Percentiles rank a stretch among this genome's conserved stretches.
These are phyloP conservation scores for Colaptes auratus DNA, from an alignment of 2,113 vertebrate genomes.

Conservation along the genomic window DNA sequence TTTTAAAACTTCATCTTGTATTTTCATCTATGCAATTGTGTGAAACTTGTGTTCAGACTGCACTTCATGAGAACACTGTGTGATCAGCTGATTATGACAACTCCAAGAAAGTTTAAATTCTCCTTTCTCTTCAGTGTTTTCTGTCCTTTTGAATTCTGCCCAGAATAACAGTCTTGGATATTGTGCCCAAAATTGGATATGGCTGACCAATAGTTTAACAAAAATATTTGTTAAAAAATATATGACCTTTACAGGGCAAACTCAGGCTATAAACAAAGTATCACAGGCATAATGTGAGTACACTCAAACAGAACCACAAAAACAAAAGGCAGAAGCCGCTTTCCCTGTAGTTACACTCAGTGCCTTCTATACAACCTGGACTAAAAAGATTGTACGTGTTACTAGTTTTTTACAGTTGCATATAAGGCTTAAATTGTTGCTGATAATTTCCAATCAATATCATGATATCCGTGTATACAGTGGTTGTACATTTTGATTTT, in stretches of 20 bases:
- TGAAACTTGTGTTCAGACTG: background rate
- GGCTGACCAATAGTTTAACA: background rate
- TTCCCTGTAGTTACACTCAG: background rate
- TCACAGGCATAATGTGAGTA: background rate
- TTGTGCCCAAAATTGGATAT: background rate
- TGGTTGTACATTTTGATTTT: background rate
- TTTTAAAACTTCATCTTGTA: background rate
- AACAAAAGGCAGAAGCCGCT: background rate
- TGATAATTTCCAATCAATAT: background rate
- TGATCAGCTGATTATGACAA: background rate
- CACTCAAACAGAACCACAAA: background rate
- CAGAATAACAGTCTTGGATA: background rate
- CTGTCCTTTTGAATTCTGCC: background rate
- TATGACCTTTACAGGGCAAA: background rate
- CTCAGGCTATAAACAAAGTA: background rate
- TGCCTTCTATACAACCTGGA: background rate
- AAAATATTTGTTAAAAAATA: background rate
- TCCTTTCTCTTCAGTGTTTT: background rate
- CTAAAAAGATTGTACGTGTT: background rate
- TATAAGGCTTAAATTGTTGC: background rate
- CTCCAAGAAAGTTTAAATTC: background rate
- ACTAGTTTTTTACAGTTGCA: background rate
- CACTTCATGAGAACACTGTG: background rate
- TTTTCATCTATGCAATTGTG: background rate
- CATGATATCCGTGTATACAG: fast-evolving